Percentiles rank a stretch among this genome's conserved stretches.
Evolutionary conservation across 2,113 vertebrate species (phyloP).

Genomic region (Cinclus cinclus): DNA sequence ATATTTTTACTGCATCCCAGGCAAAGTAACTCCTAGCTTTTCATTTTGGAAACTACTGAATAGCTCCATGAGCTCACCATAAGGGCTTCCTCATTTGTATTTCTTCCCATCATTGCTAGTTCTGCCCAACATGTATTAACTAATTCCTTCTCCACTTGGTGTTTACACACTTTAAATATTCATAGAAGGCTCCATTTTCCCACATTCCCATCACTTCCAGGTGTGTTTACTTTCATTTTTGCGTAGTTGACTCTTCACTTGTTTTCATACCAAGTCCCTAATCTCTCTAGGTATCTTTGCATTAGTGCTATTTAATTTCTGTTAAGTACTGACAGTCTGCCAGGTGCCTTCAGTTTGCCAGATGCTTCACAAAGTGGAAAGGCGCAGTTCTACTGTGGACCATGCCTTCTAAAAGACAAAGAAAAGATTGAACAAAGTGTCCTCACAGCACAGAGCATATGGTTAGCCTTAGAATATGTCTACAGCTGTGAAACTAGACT

Average conservation of each 20-base stretch:
- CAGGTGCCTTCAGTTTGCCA: slow-evolving; percentile 10
- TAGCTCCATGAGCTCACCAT: slow-evolving; percentile 16
- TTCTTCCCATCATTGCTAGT: slow-evolving; percentile 10
- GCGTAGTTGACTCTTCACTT: slow-evolving; percentile 21
- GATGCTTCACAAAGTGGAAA: not conserved
- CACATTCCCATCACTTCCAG: not conserved
- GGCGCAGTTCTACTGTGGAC: not conserved
- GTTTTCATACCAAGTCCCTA: not conserved
- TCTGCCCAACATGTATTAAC: slow-evolving; percentile 8
- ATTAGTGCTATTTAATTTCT: slow-evolving; percentile 55
- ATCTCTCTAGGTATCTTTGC: slow-evolving; percentile 47
- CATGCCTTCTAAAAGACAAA: not conserved
- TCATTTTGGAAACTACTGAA: slow-evolving; percentile 32
- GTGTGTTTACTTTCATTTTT: slow-evolving; percentile 16
- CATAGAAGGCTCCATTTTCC: not conserved
- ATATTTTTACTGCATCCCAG: not conserved
- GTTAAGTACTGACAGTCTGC: slow-evolving; percentile 29
- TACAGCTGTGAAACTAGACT: not conserved
- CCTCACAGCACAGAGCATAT: not conserved
- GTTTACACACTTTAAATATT: slow-evolving; percentile 50
- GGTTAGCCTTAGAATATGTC: not conserved
- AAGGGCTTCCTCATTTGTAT: slow-evolving; percentile 9
- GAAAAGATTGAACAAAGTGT: not conserved
- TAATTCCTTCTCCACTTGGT: slow-evolving; percentile 35
- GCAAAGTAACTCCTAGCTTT: not conserved